A percentile compares a stretch with the other conserved stretches of the same genome.
phyloP scores from a whole-genome alignment of 2,113 vertebrate genomes.

The Myiagra hebetior region DNA sequence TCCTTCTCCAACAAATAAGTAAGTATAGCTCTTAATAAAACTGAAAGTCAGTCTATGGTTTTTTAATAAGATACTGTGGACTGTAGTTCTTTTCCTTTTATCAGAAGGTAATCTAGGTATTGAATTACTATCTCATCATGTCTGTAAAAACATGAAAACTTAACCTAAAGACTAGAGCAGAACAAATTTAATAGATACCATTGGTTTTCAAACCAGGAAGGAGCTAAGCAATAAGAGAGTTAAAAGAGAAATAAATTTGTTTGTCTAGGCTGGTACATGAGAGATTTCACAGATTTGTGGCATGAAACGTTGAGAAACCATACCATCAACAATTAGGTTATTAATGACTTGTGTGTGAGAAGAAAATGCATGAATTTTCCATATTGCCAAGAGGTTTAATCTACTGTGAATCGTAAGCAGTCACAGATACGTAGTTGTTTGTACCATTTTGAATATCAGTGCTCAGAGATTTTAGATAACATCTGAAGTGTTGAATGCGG shows the following conservation, averaged over 20 bases:
- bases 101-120: not conserved
- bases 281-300: not conserved
- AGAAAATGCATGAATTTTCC: not conserved
- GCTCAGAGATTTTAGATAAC: not conserved
- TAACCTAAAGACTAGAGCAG: not conserved
- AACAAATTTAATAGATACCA: not conserved
- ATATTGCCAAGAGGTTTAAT: not conserved
- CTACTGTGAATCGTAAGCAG: not conserved
- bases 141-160: not conserved
- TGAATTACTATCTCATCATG: not conserved
- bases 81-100: not conserved
- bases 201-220: not conserved
- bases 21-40: not conserved
- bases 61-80: not conserved
- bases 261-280: not conserved
- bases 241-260: not conserved
- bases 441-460: not conserved
- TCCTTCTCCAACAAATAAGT: not conserved
- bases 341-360: not conserved
- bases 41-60: not conserved
- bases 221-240: not conserved
- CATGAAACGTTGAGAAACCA: not conserved
- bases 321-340: not conserved
- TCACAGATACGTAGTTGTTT: not conserved
- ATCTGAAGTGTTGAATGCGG: not conserved